Base-by-base conservation (phyloP, 2,113 vertebrate genomes). In the Ceyx cyanopectus region DNA sequence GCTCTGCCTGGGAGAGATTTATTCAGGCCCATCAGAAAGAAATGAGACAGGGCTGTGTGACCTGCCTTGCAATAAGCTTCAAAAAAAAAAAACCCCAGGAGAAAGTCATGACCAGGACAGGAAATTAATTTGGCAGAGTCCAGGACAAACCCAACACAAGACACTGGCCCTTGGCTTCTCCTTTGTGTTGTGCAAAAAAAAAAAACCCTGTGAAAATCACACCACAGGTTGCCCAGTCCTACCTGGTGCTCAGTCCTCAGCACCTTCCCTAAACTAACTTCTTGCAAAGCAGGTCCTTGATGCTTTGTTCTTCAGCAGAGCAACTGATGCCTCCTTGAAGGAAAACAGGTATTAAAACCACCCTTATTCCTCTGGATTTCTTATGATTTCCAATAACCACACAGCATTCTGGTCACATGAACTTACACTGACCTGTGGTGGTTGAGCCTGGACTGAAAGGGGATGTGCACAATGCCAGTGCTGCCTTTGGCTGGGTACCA, bases 1-100 rank as follows among this genome's bases (percentile, higher is more conserved):
- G 80, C 81, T 81, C 8, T 4, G n/a, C 23, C 92, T 92, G 58
- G 30, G 48, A 95, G 65, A 95, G 68, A 95, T 93, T 96, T 94
- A 96, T 87, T 92, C 89, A 75, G 82, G 85, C 54, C 86, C 83
- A 93, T 89, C 73, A 90, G 70, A 89, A 95, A 78, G 65, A 85
- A 93, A 90, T 0, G n/a, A 87, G 92, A 82, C 75, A 94, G 54
- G 26, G 54, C 22, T 87, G 34, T 85, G 87, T 94, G 95, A 97
- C 81, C 74, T 89, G 95, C 94, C 80, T 95, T 69, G 57, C 62
- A 95, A 95, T 87, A 90, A 87, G 85, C 81, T 87, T 92, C 48
- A 82, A 61, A 80, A 82, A 87, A 81, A 48, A 48, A 46, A 20
- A 46, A 46, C 4, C 34, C 34, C 37, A 9, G 21, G 20, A 53